Percentiles rank a stretch among this genome's conserved stretches.
Conservation (phyloP, 2,797 vertebrate species). For the Rhinophrynus dorsalis region DNA sequence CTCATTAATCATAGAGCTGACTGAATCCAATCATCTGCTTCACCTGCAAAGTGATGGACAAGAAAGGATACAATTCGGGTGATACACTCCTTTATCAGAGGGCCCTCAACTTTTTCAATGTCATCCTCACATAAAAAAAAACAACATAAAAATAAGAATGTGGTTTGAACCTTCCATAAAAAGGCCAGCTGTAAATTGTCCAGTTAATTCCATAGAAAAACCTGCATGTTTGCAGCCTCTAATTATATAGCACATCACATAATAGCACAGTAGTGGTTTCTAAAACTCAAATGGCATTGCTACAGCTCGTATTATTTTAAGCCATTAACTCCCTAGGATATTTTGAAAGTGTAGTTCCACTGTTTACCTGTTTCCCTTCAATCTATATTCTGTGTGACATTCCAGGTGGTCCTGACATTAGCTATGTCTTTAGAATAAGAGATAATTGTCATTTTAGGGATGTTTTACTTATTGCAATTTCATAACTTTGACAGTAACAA, state of each 20-base stretch:
- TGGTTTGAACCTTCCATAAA: conserved; percentile 68
- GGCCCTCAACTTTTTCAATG: conserved; percentile 80
- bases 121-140: conserved; percentile 71
- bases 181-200: conserved; percentile 45
- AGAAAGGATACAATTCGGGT: conserved; percentile 92
- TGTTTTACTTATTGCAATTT: background rate
- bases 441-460: background rate
- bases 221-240: conserved; percentile 36
- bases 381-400: no score
- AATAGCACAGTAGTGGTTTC: conserved; percentile 41
- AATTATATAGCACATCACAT: conserved; percentile 46
- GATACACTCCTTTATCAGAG: conserved; percentile 76
- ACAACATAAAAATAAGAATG: conserved; percentile 75
- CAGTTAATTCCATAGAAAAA: conserved; percentile 38
- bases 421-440: background rate
- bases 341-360: background rate
- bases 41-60: conserved; percentile 97
- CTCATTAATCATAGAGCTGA: conserved; percentile 98
- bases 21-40: conserved; percentile 99
- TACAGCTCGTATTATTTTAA: conserved; percentile 50
- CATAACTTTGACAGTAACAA: no score
- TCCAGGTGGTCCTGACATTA: background rate
- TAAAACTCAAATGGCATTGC: conserved; percentile 46
- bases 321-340: conserved; percentile 44
- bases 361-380: no score